Percentiles rank a stretch among this genome's conserved stretches.
Conservation (phyloP, 2,888 invertebrate genomes). For the Lamellibrachia columna region DNA sequence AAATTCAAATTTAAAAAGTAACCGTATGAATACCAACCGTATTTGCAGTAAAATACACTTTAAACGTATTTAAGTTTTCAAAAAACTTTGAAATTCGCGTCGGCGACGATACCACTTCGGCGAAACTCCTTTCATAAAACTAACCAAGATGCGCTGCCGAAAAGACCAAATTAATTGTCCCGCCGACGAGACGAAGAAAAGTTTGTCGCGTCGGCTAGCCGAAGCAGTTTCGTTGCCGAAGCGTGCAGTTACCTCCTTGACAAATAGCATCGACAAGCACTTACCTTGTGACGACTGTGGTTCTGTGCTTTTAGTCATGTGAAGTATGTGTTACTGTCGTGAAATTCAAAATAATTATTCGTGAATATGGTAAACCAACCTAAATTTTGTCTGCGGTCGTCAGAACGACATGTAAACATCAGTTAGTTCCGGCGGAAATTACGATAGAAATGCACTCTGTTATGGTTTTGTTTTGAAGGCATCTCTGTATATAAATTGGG, state of each 20-base stretch:
- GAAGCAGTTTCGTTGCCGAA: background rate
- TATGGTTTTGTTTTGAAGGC: background rate
- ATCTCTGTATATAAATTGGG: background rate
- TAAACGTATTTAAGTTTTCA: no score
- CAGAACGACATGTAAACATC: background rate
- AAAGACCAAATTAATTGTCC: no score
- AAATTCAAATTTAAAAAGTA: no score
- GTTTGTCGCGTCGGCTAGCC: background rate
- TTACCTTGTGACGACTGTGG: conserved; percentile 3
- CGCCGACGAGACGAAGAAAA: no score
- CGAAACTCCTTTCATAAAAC: no score
- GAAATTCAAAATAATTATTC: background rate
- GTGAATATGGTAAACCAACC: background rate
- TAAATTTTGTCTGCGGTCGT: background rate
- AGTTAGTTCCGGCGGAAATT: background rate
- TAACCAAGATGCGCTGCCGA: no score
- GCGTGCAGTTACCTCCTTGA: background rate
- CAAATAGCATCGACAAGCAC: background rate
- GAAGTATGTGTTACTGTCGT: background rate
- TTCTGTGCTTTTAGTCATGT: conserved; percentile 16
- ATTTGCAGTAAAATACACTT: no score
- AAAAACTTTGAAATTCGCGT: no score
- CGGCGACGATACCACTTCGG: no score
- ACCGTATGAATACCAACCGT: no score
- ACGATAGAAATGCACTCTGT: background rate